phyloP scores from a whole-genome alignment of 2,888 invertebrate species.

The Oxystoma pomonae region DNA sequence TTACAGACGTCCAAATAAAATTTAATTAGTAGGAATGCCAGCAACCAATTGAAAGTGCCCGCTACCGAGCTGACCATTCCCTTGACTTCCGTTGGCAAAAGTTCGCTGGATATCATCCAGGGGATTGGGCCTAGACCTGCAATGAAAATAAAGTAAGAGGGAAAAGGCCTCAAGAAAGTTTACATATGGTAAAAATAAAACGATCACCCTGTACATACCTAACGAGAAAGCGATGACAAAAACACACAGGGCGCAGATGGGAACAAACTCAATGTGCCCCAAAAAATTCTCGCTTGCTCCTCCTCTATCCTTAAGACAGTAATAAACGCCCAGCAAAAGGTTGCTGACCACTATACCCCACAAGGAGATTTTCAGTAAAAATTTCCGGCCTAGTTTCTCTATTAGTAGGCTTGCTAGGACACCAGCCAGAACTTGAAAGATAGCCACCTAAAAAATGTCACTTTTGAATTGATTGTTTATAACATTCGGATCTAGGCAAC shows the following conservation, averaged over 20 bases:
- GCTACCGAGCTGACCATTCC: constrained; percentile 73
- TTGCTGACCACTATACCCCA: constrained; percentile 66
- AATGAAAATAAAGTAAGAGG: constrained; percentile 37
- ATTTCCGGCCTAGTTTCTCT: constrained; percentile 74
- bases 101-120: constrained; percentile 80
- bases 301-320: constrained; percentile 49
- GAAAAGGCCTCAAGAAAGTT: not conserved
- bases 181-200: too few species aligned
- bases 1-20: constrained; percentile 59
- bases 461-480: too few species aligned
- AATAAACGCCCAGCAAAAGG: constrained; percentile 68
- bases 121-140: constrained; percentile 84
- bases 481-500: too few species aligned
- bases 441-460: constrained; percentile 62
- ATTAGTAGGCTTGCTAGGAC: constrained; percentile 71
- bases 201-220: constrained; percentile 10
- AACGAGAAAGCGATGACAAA: constrained; percentile 76
- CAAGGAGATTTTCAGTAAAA: constrained; percentile 69
- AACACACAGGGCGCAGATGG: constrained; percentile 66
- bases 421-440: constrained; percentile 75
- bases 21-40: constrained; percentile 76
- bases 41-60: constrained; percentile 76
- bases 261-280: constrained; percentile 64
- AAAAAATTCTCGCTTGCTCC: constrained; percentile 48
- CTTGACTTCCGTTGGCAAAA: constrained; percentile 76